phyloP scores from a whole-genome alignment of 2,797 vertebrate genomes.

The Sebastolobus altivelis region DNA sequence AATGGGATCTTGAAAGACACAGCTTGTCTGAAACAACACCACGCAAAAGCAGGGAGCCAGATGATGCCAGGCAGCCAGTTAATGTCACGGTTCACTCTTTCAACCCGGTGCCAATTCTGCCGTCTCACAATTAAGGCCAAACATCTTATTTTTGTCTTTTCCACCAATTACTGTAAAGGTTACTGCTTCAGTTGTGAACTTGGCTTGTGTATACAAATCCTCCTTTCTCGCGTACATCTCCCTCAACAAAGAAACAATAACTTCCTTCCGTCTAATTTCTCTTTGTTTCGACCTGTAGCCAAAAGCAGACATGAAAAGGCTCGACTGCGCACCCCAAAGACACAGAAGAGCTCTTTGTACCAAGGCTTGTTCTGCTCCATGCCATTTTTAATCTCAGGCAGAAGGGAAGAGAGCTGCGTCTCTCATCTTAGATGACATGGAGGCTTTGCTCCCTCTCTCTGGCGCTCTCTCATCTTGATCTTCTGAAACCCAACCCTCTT shows the following conservation, averaged over 20 bases:
- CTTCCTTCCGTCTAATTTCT: slow-evolving; percentile 49
- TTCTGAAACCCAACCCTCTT: slow-evolving; percentile 72
- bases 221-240: background rate
- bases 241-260: slow-evolving; percentile 42
- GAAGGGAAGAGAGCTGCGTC: slow-evolving; percentile 64
- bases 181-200: slow-evolving; percentile 41
- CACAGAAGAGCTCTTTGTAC: slow-evolving; percentile 78
- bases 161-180: slow-evolving; percentile 77
- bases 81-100: slow-evolving; percentile 73
- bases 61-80: slow-evolving; percentile 52
- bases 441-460: slow-evolving; percentile 70
- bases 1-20: slow-evolving; percentile 65
- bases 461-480: slow-evolving; percentile 63
- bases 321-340: slow-evolving; percentile 68
- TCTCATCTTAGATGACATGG: slow-evolving; percentile 81
- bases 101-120: slow-evolving; percentile 53
- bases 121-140: slow-evolving; percentile 68
- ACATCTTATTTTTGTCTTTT: slow-evolving; percentile 48
- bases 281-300: slow-evolving; percentile 69
- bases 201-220: slow-evolving; percentile 35
- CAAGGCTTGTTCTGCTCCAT: slow-evolving; percentile 67
- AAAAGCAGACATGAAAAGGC: slow-evolving; percentile 75
- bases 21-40: slow-evolving; percentile 56
- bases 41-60: slow-evolving; percentile 35
- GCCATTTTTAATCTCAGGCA: slow-evolving; percentile 78